Base-by-base conservation (phyloP, 2,888 invertebrate genomes). In the Erebia aethiops region DNA sequence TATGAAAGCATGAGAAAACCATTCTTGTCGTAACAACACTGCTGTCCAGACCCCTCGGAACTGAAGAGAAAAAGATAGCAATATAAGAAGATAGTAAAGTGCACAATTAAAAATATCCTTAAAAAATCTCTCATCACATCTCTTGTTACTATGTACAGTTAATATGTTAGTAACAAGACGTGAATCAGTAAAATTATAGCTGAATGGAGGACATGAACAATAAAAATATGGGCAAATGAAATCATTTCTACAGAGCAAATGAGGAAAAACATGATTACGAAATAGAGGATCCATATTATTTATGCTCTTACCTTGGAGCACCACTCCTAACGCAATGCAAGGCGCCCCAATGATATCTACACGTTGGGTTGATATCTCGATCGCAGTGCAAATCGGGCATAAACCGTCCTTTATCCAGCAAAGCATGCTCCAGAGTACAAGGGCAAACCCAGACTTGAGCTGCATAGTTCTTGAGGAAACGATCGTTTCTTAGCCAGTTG, bases 21-120 rank as follows among this genome's bases (percentile, higher is more conserved):
- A 79, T 97, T 97, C 82, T 97, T 97, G 86, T 99, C 98, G 85
- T 99, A 99, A 85, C 99, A 99, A 81, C 99, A 99, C 84, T 99
- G 98, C 84, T 99, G 99, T 68, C 99, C 99, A 1, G 98, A 96
- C 43, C 98, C 98, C 87, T 98, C 97, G 71, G 96, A 87, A 74
- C 98, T 98, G 61, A 18, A 62, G 76, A 56, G 51, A 65, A 35
- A 52, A 8, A 18, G 54, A 46, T 13, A 35, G n/a, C 14, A n/a
- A 21, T 21, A 26, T 51, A n/a, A 51, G 2, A 51, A n/a, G n/a
- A 51, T 7, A 14, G n/a, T 3, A 10, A 18, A 52, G 7, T 4
- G 9, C 16, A n/a, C n/a, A 16, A 18, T 11, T 18, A 10, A 54
- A 54, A 16, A 46, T 46, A 11, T 46, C 8, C 13, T 43, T 11